phyloP scores from a whole-genome alignment of 2,113 vertebrate species.

The Peromyscus polionotus region DNA sequence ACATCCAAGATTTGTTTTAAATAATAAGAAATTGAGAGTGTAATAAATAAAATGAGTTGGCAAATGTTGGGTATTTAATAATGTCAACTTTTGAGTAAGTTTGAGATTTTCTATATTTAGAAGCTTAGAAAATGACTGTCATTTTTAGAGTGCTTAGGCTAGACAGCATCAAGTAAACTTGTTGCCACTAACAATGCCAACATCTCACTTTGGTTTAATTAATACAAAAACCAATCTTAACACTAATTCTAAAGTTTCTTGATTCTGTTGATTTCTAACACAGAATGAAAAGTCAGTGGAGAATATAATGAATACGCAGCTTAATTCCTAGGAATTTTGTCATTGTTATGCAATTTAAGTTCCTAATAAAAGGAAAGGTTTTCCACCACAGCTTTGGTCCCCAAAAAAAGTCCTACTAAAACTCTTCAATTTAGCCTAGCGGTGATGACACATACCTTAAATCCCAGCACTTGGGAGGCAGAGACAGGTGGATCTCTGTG shows the following conservation, averaged over 20 bases:
- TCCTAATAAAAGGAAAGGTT: constrained; percentile 16
- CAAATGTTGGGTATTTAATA: not conserved
- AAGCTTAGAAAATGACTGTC: constrained; percentile 3
- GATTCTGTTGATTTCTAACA: not conserved
- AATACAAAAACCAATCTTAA: constrained; percentile 41
- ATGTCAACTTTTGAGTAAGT: not conserved
- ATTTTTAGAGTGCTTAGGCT: not conserved
- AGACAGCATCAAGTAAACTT: constrained; percentile 21
- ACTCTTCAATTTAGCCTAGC: not conserved
- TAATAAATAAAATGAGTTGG: not conserved
- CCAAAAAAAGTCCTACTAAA: not conserved
- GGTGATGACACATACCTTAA: no score
- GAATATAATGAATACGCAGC: constrained; percentile 10
- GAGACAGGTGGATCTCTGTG: no score
- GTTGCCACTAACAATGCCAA: not conserved
- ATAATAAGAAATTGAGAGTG: not conserved
- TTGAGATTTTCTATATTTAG: constrained; percentile 53
- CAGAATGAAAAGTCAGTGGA: constrained; percentile 19
- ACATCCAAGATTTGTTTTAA: constrained; percentile 39
- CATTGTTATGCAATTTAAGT: constrained; percentile 12
- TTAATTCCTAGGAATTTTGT: constrained; percentile 38
- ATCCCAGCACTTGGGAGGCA: no score
- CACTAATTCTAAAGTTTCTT: constrained; percentile 34
- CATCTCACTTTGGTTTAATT: constrained; percentile 14
- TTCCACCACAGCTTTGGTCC: not conserved